phyloP scores from a whole-genome alignment of 1,140 invertebrate genomes.

The Scaptodrosophila lebanonensis region DNA sequence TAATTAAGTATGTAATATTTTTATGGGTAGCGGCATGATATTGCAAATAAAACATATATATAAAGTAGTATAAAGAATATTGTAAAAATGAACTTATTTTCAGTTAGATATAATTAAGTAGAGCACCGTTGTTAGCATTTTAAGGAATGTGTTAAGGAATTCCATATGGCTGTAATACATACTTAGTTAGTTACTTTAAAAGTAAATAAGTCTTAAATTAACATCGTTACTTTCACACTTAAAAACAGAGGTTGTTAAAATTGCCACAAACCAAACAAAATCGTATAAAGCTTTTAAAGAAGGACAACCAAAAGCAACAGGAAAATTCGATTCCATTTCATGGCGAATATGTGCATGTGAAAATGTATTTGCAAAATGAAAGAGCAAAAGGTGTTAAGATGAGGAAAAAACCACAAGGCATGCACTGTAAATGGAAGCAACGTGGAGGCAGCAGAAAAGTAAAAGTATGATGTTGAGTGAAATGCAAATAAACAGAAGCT shows the following conservation, averaged over 20 bases:
- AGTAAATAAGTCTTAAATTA: too few species aligned
- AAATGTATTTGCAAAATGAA: conserved; percentile 7
- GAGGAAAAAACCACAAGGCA: conserved; percentile 21
- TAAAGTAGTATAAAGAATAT: conserved; percentile 1
- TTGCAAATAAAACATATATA: conserved; percentile 17
- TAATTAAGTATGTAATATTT: conserved; percentile 23
- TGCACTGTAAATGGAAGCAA: conserved; percentile 19
- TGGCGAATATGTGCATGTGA: conserved; percentile 6
- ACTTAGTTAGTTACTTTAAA: too few species aligned
- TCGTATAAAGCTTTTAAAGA: conserved; percentile 24
- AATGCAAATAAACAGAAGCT: conserved; percentile 33
- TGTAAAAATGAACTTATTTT: too few species aligned
- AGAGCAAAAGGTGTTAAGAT: conserved; percentile 45
- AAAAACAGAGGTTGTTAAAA: too few species aligned
- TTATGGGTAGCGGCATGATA: conserved; percentile 34
- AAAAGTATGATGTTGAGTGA: conserved; percentile 30
- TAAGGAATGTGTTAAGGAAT: too few species aligned
- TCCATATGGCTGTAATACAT: too few species aligned
- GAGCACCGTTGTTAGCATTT: too few species aligned
- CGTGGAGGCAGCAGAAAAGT: conserved; percentile 2
- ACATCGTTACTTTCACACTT: too few species aligned
- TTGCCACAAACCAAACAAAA: too few species aligned
- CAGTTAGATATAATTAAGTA: conserved; percentile 12
- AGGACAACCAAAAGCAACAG: conserved; percentile 3
- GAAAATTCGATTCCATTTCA: conserved; percentile 48